Evolutionary conservation across 1,140 invertebrate genomes (phyloP).

Genomic region (Leptinotarsa lineolata): DNA sequence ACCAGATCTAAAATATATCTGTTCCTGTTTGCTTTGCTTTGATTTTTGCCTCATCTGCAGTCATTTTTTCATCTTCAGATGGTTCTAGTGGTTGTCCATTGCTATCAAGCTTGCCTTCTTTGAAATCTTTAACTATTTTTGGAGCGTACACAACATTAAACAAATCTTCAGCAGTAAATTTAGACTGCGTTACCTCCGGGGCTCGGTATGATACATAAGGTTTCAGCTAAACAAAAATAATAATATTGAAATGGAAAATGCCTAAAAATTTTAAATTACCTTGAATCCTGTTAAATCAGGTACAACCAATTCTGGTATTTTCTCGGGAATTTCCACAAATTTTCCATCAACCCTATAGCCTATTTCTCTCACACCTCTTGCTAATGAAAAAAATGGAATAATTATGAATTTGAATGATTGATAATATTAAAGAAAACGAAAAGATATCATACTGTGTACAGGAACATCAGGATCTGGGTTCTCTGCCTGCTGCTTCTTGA

Average conservation of each 20-base stretch:
- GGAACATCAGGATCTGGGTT: constrained; percentile 66
- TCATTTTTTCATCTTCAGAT: constrained; percentile 71
- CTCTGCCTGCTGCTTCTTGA: constrained; percentile 64
- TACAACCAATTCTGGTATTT: constrained; percentile 89
- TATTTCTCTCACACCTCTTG: constrained; percentile 67
- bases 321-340: constrained; percentile 78
- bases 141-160: constrained; percentile 81
- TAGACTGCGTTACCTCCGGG: constrained; percentile 72
- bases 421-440: neutral
- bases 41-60: constrained; percentile 70
- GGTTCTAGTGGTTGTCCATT: constrained; percentile 73
- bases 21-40: constrained; percentile 74
- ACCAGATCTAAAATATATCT: constrained; percentile 68
- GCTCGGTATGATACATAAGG: constrained; percentile 91
- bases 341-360: constrained; percentile 63
- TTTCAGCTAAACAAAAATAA: constrained; percentile 68
- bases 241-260: neutral
- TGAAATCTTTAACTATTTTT: constrained; percentile 81
- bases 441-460: constrained; percentile 61
- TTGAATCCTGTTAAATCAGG: constrained; percentile 80
- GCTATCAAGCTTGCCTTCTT: constrained; percentile 69
- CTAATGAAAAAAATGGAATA: constrained; percentile 52
- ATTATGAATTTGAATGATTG: constrained; percentile 23
- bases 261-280: constrained; percentile 51
- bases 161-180: constrained; percentile 83